Evolutionary conservation across 1,140 invertebrate genomes (phyloP), one percentile per base, ranked within the genome.

Genomic region (Gerris buenoi): DNA sequence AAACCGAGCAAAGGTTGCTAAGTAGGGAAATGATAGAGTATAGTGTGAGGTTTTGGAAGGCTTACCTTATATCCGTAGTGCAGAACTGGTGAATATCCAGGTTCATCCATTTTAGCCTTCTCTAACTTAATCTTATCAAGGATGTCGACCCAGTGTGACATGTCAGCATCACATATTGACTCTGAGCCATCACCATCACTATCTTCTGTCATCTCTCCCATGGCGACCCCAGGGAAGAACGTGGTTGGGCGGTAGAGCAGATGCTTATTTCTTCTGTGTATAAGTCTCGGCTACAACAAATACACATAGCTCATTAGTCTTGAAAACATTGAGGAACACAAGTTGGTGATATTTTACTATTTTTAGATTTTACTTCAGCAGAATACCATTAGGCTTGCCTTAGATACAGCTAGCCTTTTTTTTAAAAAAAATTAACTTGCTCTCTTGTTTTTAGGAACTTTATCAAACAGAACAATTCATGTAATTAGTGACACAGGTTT

Each of bases 211-310:
- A 65, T 70, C 46, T 67, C 58, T 58, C 27, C 64, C 67, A 68
- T 67, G 1, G 68, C 59, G 2, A 65, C 60, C 13, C 68, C 68
- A 64, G 89, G 87, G 70, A 93, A 89, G 71, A 93, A 93, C 27
- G 90, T 92, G 0, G 89, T 89, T 69, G 85, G 81, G 65, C 76
- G 78, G 57, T 77, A 79, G 15, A 83, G 72, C 22, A 79, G 79
- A 29, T 79, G 77, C 68, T 80, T 83, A 61, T 77, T 74, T 58
- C 79, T 76, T 65, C 82, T 80, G 71, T 83, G 79, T 33, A 79
- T 77, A 72, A 71, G 2, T 46, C 27, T 26, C 2, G 71, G 67
- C 0, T 69, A 62, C 27, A 67, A 63, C 25, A 28, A 26, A 75
- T 65, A 46, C 33, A n/a, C n/a, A n/a, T n/a, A n/a, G n/a, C n/a